Evolutionary conservation across 2,888 invertebrate species (phyloP).

Genomic region (Bombyx huttoni): DNA sequence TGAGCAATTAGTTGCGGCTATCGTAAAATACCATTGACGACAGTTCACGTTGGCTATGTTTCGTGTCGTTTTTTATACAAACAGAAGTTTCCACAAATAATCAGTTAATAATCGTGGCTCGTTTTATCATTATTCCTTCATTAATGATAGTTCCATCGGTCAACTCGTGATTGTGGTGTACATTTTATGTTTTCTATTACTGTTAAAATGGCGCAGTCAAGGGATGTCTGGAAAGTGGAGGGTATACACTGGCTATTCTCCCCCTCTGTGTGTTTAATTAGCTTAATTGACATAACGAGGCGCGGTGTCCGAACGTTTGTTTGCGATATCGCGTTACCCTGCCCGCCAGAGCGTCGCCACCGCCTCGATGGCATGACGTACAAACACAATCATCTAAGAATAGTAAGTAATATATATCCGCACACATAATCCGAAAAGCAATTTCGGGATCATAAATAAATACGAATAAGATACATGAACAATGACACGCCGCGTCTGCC

Average conservation of each 20-base stretch:
- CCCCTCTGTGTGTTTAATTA: conserved; percentile 67
- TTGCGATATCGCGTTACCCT: conserved; percentile 62
- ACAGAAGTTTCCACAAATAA: too few relatives aligned
- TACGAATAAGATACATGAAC: not conserved
- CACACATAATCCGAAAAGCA: not conserved
- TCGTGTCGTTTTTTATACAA: too few relatives aligned
- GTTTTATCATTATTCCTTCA: too few relatives aligned
- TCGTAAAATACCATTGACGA: conserved; percentile 16
- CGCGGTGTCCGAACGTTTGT: conserved; percentile 68
- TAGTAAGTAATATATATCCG: not conserved
- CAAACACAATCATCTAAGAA: not conserved
- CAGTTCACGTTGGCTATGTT: not conserved
- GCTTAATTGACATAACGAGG: conserved; percentile 71
- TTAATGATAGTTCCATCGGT: too few relatives aligned
- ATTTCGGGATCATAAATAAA: not conserved
- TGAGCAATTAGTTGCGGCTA: conserved; percentile 66
- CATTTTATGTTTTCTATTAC: conserved; percentile 25
- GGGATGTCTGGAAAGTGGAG: conserved; percentile 32
- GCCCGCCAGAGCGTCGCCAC: conserved; percentile 21
- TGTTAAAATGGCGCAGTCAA: conserved; percentile 53
- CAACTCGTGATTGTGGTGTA: not conserved
- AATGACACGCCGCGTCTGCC: not conserved
- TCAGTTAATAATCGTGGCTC: too few relatives aligned
- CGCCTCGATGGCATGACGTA: conserved; percentile 5
- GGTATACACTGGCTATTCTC: conserved; percentile 33